Evolutionary conservation across 1,140 invertebrate species (phyloP).

Genomic region (Drosophila orosa): DNA sequence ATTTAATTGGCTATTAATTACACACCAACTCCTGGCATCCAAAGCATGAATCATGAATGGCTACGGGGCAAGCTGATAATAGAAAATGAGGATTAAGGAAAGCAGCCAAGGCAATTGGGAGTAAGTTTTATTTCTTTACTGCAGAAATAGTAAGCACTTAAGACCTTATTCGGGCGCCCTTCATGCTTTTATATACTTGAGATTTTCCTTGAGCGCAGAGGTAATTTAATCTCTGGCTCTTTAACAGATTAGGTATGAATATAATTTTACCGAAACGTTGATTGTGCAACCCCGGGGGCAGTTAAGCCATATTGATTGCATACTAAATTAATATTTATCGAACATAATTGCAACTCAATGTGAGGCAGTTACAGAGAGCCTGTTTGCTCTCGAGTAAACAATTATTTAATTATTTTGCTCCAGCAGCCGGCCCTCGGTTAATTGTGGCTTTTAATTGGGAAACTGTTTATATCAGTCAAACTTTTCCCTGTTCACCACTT

Average conservation of each 20-base stretch:
- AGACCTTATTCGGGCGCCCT: not conserved
- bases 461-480: slow-evolving; percentile 17
- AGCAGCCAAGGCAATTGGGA: slow-evolving; percentile 7
- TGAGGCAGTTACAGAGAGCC: not conserved
- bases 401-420: slow-evolving; percentile 12
- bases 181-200: slow-evolving; percentile 1
- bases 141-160: slow-evolving; percentile 2
- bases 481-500: slow-evolving; percentile 34
- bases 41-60: slow-evolving; percentile 10
- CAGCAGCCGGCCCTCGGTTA: not conserved
- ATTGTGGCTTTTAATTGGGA: slow-evolving; percentile 3
- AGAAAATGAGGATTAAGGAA: not conserved
- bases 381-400: not conserved
- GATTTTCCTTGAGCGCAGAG: not conserved
- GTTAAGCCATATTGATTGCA: slow-evolving; percentile 4
- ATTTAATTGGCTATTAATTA: slow-evolving; percentile 50
- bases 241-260: slow-evolving; percentile 3
- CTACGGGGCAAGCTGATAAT: slow-evolving; percentile 6
- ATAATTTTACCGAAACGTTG: not conserved
- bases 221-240: slow-evolving; percentile 7
- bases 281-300: not conserved
- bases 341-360: slow-evolving; percentile 6
- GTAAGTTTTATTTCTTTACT: slow-evolving; percentile 10
- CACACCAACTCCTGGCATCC: slow-evolving; percentile 2
- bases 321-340: slow-evolving; percentile 13